Base-by-base conservation (phyloP, 2,797 vertebrate species). In the Tangara arthus region DNA sequence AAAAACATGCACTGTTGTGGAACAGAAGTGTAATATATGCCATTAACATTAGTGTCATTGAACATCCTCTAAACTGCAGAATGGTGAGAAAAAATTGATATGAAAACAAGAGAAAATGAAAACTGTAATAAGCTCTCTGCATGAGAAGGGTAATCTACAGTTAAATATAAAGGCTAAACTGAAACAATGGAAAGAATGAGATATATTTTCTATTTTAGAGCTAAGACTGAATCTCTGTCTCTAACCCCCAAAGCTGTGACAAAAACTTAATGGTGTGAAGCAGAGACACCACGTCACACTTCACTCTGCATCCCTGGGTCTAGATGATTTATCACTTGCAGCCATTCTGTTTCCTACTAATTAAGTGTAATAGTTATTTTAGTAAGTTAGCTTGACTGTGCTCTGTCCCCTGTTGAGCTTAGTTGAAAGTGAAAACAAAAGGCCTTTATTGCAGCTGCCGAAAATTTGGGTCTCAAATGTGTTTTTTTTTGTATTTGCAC, bases 11-110 rank as follows among this genome's bases (percentile, higher is more conserved):
- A 93, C 72, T 95, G 86, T 95, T 93, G 88, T 94, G 95, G 95
- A 98, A 97, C 97, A 97, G 95, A 97, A 97, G 95, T 65, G n/a
- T 96, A 95, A 97, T 97, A 97, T 92, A 94, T 94, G 87, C 84
- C 88, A 94, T 97, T 98, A 97, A 90, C 94, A 92, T 96, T 92
- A 97, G 93, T 96, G 96, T 96, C 94, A 89, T 93, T 24, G 53
- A 97, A 91, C 77, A 97, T 94, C 81, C 93, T 97, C 90, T 77
- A 93, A 96, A 97, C 73, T 94, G 95, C 94, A 96, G 96, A 96
- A 97, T 94, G 95, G 96, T 96, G 84, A 94, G 94, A 80, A 97
- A 97, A 97, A 96, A 94, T 95, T 95, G 93, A 96, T 95, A 96
- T 81, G 94, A 94, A 97, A 97, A 97, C 96, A 97, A 97, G 95